phyloP scores from a whole-genome alignment of 1,140 invertebrate genomes.

The Cyclargus thomasi region DNA sequence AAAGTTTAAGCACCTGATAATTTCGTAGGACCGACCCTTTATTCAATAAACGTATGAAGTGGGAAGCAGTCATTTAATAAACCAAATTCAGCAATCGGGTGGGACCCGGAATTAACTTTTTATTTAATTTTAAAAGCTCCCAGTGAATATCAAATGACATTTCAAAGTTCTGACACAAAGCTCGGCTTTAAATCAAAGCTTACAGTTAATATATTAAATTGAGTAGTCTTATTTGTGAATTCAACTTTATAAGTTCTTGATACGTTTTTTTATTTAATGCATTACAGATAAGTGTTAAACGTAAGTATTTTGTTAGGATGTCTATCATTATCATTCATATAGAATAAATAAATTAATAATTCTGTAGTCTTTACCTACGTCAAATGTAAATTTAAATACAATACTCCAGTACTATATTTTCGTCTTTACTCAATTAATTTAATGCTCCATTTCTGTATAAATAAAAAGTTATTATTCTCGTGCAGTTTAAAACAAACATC shows the following conservation, averaged over 20 bases:
- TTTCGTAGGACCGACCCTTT: background rate
- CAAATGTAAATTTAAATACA: too few relatives aligned
- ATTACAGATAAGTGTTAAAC: too few relatives aligned
- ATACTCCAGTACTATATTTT: too few relatives aligned
- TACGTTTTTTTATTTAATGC: too few relatives aligned
- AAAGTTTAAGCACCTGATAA: background rate
- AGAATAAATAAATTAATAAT: too few relatives aligned
- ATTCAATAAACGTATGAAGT: background rate
- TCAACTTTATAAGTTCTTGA: background rate
- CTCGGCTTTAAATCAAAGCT: background rate
- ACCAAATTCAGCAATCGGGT: background rate
- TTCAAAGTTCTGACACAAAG: conserved; percentile 10
- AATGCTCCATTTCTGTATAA: background rate
- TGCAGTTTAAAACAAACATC: background rate
- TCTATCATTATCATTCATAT: too few relatives aligned
- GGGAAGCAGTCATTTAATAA: background rate
- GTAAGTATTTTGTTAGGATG: too few relatives aligned
- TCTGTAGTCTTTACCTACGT: too few relatives aligned
- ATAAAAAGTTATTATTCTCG: background rate
- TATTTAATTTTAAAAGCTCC: conserved; percentile 4
- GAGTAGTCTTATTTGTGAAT: background rate
- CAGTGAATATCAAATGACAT: background rate
- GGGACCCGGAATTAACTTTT: conserved; percentile 5
- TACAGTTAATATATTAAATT: conserved; percentile 2
- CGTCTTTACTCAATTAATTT: background rate